Percentiles rank a stretch among this genome's conserved stretches.
phyloP scores from a whole-genome alignment of 2,888 invertebrate genomes.

The Steinernema scapterisci region DNA sequence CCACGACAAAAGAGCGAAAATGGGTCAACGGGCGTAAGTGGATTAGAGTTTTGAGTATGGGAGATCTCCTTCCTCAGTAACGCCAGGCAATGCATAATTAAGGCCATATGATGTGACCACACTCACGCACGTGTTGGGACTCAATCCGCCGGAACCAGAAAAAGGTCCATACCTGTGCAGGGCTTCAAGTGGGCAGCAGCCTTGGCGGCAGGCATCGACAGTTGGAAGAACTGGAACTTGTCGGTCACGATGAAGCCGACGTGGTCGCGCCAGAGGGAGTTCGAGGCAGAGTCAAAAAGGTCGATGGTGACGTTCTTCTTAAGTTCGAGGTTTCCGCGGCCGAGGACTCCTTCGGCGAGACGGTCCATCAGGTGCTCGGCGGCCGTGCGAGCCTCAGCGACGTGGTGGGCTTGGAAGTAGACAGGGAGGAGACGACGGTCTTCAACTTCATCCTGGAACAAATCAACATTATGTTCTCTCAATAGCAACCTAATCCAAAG shows the following conservation, averaged over 20 bases:
- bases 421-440: conserved; percentile 55
- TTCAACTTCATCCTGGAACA: conserved; percentile 54
- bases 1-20: neutral
- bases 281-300: conserved; percentile 56
- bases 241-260: conserved; percentile 66
- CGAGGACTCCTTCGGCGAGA: conserved; percentile 53
- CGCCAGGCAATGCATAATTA: neutral
- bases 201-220: conserved; percentile 49
- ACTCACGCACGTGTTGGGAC: no score
- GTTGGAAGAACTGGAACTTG: conserved; percentile 51
- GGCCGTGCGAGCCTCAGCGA: conserved; percentile 49
- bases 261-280: conserved; percentile 55
- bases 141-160: neutral
- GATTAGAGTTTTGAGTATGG: conserved; percentile 10
- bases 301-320: conserved; percentile 67
- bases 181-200: conserved; percentile 36
- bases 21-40: conserved; percentile 21
- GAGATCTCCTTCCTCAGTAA: neutral
- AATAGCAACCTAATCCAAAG: neutral
- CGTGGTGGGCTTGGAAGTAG: conserved; percentile 58
- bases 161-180: conserved; percentile 38
- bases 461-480: neutral
- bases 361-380: conserved; percentile 54
- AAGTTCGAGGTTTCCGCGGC: conserved; percentile 61
- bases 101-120: no score